Conservation (phyloP, 2,888 invertebrate species). For the Yponomeuta plumbellus region DNA sequence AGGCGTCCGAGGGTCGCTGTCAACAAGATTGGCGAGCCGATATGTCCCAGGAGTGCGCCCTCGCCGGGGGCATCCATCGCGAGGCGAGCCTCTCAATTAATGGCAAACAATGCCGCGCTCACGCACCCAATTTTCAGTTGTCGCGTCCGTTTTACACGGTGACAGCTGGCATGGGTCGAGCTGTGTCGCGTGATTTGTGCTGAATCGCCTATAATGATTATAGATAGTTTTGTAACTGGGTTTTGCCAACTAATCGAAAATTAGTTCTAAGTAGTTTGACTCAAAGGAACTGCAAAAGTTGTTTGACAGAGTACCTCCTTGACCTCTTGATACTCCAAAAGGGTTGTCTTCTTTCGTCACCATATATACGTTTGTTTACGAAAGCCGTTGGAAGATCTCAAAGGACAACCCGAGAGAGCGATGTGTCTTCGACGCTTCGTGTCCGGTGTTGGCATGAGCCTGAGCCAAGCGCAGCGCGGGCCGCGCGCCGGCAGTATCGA, state of each 20-base stretch:
- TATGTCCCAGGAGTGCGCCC: constrained; percentile 70
- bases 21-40: constrained; percentile 70
- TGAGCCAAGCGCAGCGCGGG: constrained; percentile 35
- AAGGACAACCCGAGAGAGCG: constrained; percentile 27
- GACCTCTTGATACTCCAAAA: too few species aligned
- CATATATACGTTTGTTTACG: too few species aligned
- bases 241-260: background rate
- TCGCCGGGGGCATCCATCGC: constrained; percentile 21
- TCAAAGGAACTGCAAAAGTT: too few species aligned
- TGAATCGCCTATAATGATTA: constrained; percentile 23
- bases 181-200: constrained; percentile 28
- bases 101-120: constrained; percentile 61
- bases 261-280: too few species aligned
- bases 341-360: too few species aligned
- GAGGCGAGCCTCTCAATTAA: constrained; percentile 67
- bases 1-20: constrained; percentile 49
- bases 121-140: constrained; percentile 68
- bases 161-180: constrained; percentile 66
- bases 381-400: background rate
- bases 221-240: background rate
- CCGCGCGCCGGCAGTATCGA: constrained; percentile 54
- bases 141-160: constrained; percentile 61
- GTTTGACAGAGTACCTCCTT: too few species aligned
- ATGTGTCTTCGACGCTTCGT: constrained; percentile 41
- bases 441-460: constrained; percentile 69